phyloP scores from a whole-genome alignment of 2,113 vertebrate species.

The Corythoichthys haematopterus region DNA sequence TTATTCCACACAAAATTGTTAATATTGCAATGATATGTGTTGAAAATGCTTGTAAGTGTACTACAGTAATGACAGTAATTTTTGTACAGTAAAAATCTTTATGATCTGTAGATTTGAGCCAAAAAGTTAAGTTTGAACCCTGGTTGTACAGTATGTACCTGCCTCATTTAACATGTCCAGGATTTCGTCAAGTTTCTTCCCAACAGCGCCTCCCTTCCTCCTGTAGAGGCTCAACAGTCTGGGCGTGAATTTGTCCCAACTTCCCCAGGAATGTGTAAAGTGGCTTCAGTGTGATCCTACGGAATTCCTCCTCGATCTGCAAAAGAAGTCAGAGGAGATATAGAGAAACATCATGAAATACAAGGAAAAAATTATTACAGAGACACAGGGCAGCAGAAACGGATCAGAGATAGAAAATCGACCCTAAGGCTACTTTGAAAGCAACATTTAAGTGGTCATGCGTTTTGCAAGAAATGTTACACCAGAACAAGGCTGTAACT shows the following conservation, averaged over 20 bases:
- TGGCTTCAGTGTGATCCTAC: constrained; percentile 12
- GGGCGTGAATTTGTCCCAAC: constrained; percentile 16
- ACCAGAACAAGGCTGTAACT: neutral
- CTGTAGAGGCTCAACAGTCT: constrained; percentile 18
- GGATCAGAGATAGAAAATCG: neutral
- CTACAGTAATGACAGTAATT: no score
- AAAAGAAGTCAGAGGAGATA: neutral
- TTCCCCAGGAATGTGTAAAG: constrained; percentile 21
- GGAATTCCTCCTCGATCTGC: constrained; percentile 23
- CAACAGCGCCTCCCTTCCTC: constrained; percentile 17
- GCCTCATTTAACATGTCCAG: constrained; percentile 19
- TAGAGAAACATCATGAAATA: constrained; percentile 4
- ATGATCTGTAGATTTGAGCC: no score
- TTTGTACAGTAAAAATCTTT: no score
- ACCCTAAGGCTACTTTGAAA: constrained; percentile 4
- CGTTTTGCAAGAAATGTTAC: neutral
- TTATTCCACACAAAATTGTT: no score
- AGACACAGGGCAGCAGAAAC: constrained; percentile 1
- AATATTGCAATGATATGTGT: no score
- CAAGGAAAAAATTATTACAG: constrained; percentile 3
- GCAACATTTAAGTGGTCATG: neutral
- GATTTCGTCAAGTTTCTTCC: constrained; percentile 21
- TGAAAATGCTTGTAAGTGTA: no score
- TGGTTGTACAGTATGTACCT: neutral
- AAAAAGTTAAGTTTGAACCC: no score